Percentiles rank a stretch among this genome's conserved stretches.
These are phyloP conservation scores for Carabus problematicus DNA, from an alignment of 2,888 invertebrate species.

Conservation along the genomic window DNA sequence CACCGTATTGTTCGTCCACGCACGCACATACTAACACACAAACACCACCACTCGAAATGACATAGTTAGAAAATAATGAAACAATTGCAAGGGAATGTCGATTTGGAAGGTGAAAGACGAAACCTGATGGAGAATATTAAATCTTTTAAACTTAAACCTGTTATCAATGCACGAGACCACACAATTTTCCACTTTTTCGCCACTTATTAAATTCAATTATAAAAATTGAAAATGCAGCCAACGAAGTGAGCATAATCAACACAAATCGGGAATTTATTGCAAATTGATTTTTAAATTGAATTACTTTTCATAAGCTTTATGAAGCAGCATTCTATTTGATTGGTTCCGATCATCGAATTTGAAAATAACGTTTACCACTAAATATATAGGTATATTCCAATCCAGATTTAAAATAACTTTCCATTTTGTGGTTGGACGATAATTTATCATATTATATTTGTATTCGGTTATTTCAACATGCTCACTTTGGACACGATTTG, in stretches of 20 bases:
- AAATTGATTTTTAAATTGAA: slow-evolving; percentile 43
- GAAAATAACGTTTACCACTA: too few relatives aligned
- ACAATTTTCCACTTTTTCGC: slow-evolving; percentile 40
- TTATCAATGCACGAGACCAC: slow-evolving; percentile 35
- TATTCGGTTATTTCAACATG: too few relatives aligned
- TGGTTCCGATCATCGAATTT: slow-evolving; percentile 4
- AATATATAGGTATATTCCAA: too few relatives aligned
- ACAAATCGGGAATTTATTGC: slow-evolving; percentile 43
- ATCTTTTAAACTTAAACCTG: slow-evolving; percentile 32
- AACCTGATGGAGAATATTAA: slow-evolving; percentile 19
- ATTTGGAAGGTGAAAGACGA: slow-evolving; percentile 2
- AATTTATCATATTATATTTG: too few relatives aligned
- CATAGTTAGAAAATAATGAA: too few relatives aligned
- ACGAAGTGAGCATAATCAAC: slow-evolving; percentile 41
- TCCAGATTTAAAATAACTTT: too few relatives aligned
- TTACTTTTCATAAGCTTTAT: slow-evolving; percentile 41
- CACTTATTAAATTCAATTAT: slow-evolving; percentile 43
- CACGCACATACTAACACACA: too few relatives aligned
- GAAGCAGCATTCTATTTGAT: slow-evolving; percentile 21
- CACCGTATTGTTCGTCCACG: too few relatives aligned
- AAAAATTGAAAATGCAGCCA: slow-evolving; percentile 41
- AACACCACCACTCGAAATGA: too few relatives aligned
- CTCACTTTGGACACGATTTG: too few relatives aligned
- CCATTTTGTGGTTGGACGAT: too few relatives aligned
- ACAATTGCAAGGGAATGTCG: too few relatives aligned